Evolutionary conservation across 2,113 vertebrate species (phyloP).

Genomic region (Holacanthus passer): DNA sequence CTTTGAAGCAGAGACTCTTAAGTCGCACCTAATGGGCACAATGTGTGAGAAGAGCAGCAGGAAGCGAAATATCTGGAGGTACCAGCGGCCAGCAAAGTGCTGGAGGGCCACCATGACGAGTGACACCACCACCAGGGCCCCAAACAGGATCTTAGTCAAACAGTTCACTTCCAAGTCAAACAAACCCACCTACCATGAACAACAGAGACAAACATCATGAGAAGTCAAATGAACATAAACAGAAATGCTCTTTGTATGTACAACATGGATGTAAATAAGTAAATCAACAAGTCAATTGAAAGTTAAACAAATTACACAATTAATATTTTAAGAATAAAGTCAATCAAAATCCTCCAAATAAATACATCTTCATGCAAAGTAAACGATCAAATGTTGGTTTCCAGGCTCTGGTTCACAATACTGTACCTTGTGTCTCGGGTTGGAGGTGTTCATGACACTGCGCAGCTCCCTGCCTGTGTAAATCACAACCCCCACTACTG

Average conservation of each 20-base stretch:
- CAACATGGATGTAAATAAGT: not conserved
- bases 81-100: constrained; percentile 97
- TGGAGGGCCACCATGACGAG: constrained; percentile 98
- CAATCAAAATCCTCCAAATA: not conserved
- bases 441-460: constrained; percentile 98
- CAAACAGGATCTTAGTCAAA: constrained; percentile 97
- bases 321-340: not conserved
- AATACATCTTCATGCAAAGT: not conserved
- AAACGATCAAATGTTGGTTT: not conserved
- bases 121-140: constrained; percentile 93
- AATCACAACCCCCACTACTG: constrained; percentile 96
- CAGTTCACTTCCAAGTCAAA: constrained; percentile 99
- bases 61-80: constrained; percentile 97
- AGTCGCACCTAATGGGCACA: constrained; percentile 93
- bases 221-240: not conserved
- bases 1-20: not conserved
- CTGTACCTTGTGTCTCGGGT: constrained; percentile 95
- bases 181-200: constrained; percentile 89
- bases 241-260: not conserved
- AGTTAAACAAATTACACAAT: not conserved
- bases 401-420: constrained; percentile 2
- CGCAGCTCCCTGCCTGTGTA: constrained; percentile 96
- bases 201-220: not conserved
- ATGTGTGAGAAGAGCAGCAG: constrained; percentile 97
- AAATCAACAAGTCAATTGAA: not conserved